A percentile compares a stretch with the other conserved stretches of the same genome.
These are phyloP conservation scores for Orthonychiurus folsomi DNA, from an alignment of 2,888 invertebrate species.

Conservation along the genomic window DNA sequence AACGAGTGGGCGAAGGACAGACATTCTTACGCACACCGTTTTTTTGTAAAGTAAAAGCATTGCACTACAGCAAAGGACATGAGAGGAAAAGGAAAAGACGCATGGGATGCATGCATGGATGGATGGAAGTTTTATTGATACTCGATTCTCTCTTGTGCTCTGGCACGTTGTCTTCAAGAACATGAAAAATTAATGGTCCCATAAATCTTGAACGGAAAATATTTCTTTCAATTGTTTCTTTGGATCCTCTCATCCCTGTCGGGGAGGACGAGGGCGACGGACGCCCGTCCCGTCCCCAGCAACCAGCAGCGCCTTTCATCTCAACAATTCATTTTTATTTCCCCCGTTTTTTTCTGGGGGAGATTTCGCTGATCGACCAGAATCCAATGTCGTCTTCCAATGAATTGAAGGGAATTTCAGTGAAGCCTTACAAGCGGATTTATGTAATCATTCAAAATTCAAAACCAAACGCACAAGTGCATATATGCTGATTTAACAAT, in stretches of 20 bases:
- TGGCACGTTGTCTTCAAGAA: constrained; percentile 26
- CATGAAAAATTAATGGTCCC: constrained; percentile 36
- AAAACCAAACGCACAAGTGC: neutral
- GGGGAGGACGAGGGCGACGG: no score
- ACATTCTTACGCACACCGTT: neutral
- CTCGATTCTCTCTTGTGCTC: constrained; percentile 24
- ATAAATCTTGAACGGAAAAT: constrained; percentile 38
- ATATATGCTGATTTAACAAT: no score
- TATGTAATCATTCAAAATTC: neutral
- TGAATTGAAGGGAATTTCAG: no score
- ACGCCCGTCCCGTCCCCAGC: neutral
- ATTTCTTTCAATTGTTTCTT: constrained; percentile 40
- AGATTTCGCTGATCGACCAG: no score
- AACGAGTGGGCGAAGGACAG: neutral
- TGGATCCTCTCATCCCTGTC: constrained; percentile 27
- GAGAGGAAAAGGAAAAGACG: neutral
- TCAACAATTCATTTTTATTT: constrained; percentile 1
- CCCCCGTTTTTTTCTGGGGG: neutral
- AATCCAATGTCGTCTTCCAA: no score
- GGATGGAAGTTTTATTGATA: constrained; percentile 35
- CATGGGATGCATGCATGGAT: neutral
- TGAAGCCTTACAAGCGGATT: neutral
- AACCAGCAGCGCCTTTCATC: neutral
- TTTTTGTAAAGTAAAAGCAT: neutral
- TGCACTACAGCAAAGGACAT: neutral